These are phyloP conservation scores for Corbicula japonica DNA, from an alignment of 2,888 invertebrate species.

Conservation along the genomic window DNA sequence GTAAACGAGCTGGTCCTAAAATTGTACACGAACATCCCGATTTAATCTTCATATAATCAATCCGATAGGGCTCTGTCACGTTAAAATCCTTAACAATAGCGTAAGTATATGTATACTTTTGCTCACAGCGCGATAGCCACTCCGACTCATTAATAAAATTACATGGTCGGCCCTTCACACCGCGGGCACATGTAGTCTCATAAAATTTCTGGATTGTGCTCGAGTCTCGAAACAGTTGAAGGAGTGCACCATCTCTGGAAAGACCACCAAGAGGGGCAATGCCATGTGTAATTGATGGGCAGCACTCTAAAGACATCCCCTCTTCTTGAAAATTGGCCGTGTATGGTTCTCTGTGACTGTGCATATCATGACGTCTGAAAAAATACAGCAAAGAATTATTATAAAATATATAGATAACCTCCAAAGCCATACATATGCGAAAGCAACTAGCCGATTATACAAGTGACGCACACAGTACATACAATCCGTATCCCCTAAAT, in stretches of 20 bases:
- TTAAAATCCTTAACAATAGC: conserved; percentile 91
- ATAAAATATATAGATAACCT: no score
- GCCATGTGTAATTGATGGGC: conserved; percentile 93
- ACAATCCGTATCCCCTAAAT: no score
- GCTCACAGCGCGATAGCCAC: conserved; percentile 92
- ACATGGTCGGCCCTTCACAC: conserved; percentile 92
- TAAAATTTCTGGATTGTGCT: conserved; percentile 89
- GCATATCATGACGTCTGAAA: no score
- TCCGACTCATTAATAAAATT: conserved; percentile 91
- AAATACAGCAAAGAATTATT: no score
- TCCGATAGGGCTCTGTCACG: conserved; percentile 89
- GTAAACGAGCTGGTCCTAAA: conserved; percentile 13
- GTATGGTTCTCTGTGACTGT: no score
- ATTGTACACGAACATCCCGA: conserved; percentile 95
- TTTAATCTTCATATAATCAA: conserved; percentile 94
- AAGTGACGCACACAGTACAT: no score
- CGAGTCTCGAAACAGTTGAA: conserved; percentile 92
- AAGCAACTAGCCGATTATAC: no score
- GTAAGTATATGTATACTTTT: conserved; percentile 94
- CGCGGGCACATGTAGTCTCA: conserved; percentile 92
- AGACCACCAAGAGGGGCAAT: conserved; percentile 92
- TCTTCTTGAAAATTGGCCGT: not conserved
- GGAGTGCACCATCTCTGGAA: conserved; percentile 89
- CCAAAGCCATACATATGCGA: no score
- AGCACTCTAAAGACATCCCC: conserved; percentile 89